A percentile compares a stretch with the other conserved stretches of the same genome.
phyloP scores from a whole-genome alignment of 2,888 invertebrate genomes.

The Diaperis boleti region DNA sequence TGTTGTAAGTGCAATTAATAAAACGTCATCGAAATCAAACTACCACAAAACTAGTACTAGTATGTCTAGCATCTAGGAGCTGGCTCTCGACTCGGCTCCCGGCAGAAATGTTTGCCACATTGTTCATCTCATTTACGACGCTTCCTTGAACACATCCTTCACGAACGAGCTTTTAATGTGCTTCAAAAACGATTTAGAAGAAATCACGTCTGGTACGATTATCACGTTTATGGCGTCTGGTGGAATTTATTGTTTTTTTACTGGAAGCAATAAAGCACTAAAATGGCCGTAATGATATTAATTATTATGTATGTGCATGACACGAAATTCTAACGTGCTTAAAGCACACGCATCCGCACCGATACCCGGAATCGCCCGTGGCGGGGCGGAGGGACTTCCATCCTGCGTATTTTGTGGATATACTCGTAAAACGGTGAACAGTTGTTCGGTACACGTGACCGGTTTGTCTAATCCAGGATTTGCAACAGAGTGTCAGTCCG shows the following conservation, averaged over 20 bases:
- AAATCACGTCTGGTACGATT: background rate
- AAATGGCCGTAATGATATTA: background rate
- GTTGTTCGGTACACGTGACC: conserved; percentile 34
- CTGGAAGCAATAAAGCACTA: background rate
- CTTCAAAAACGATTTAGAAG: conserved; percentile 5
- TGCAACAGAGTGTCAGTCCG: conserved; percentile 6
- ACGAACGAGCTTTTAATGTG: conserved; percentile 10
- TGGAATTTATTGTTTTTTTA: background rate
- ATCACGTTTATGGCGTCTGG: background rate
- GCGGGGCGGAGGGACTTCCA: conserved; percentile 16
- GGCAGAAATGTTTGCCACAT: too few species aligned
- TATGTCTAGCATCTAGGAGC: too few species aligned
- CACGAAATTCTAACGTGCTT: conserved; percentile 10
- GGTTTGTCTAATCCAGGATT: conserved; percentile 26
- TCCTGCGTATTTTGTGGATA: conserved; percentile 20
- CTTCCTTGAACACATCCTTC: conserved; percentile 19
- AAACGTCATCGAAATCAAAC: too few species aligned
- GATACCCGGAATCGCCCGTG: conserved; percentile 17
- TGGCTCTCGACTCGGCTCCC: too few species aligned
- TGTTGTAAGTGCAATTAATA: too few species aligned
- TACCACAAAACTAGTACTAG: too few species aligned
- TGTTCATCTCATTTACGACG: conserved; percentile 6
- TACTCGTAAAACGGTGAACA: conserved; percentile 19
- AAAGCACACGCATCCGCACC: conserved; percentile 12
- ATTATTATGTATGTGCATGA: background rate